These are phyloP conservation scores for Brachionus koreanus DNA, from an alignment of 1,140 invertebrate genomes.

Conservation along the genomic window DNA sequence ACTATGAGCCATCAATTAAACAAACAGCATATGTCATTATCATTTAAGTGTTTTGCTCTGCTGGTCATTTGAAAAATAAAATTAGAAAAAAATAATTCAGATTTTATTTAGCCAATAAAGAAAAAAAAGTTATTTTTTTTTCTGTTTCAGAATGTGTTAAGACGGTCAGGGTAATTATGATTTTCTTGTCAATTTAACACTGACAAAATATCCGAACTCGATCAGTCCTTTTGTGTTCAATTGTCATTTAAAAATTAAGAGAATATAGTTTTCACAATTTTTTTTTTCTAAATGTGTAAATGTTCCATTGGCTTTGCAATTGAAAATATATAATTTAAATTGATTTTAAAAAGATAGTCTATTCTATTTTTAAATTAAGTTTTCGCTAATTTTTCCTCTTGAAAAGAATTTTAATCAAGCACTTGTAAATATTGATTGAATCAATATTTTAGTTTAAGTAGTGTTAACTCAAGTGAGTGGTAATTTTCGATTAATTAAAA, in stretches of 20 bases:
- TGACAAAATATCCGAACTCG: background rate
- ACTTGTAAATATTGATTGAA: background rate
- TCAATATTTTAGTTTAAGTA: background rate
- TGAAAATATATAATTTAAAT: no score
- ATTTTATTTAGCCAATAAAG: background rate
- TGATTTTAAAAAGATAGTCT: no score
- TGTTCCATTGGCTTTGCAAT: no score
- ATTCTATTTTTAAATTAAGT: background rate
- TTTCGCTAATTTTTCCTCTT: background rate
- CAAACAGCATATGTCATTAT: slow-evolving; percentile 15
- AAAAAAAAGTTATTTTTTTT: background rate
- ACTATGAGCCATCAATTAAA: background rate
- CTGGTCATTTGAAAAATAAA: background rate
- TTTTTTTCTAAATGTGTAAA: background rate
- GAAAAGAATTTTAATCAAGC: background rate
- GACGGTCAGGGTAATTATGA: background rate
- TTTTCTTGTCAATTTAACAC: background rate
- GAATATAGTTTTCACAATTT: background rate
- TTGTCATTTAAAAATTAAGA: background rate
- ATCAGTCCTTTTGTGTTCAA: background rate
- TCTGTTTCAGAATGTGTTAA: background rate
- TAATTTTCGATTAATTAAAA: background rate
- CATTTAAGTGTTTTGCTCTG: slow-evolving; percentile 23
- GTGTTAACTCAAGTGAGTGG: background rate
- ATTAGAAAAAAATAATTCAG: background rate